These are phyloP conservation scores for Monoplex corrugatus DNA, from an alignment of 2,888 invertebrate genomes.

Conservation along the genomic window DNA sequence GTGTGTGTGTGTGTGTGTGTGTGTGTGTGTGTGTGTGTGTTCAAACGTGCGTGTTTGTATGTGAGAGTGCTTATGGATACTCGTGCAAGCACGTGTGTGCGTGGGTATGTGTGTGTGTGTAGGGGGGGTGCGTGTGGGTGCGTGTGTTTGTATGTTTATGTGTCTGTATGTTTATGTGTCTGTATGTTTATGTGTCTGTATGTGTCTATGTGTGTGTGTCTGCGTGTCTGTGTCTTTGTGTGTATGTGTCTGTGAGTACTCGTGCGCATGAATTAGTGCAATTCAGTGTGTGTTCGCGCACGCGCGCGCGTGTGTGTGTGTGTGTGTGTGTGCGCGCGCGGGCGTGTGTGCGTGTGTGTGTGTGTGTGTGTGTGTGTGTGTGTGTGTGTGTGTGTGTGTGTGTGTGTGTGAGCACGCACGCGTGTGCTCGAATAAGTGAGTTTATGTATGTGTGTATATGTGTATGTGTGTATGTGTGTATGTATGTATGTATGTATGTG, in stretches of 20 bases:
- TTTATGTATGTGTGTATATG: no score
- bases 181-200: neutral
- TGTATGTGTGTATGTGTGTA: neutral
- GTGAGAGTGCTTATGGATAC: neutral
- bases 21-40: slow-evolving; percentile 10
- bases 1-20: slow-evolving; percentile 22
- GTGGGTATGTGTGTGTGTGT: slow-evolving; percentile 28
- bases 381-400: slow-evolving; percentile 25
- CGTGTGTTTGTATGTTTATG: neutral
- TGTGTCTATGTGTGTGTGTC: neutral
- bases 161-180: no score
- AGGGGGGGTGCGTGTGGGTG: neutral
- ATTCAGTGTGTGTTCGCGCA: neutral
- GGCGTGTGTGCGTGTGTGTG: neutral
- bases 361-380: slow-evolving; percentile 8
- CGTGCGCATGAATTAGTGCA: neutral
- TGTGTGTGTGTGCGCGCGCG: slow-evolving; percentile 2
- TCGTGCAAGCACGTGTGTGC: no score
- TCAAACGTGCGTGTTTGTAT: neutral
- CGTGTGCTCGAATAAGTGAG: neutral
- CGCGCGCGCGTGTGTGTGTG: neutral
- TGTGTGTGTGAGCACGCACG: slow-evolving; percentile 5
- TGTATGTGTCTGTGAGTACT: neutral
- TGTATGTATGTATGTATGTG: neutral
- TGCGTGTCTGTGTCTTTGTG: neutral